phyloP scores from a whole-genome alignment of 1,140 invertebrate species.

The Neodiprion virginianus region DNA sequence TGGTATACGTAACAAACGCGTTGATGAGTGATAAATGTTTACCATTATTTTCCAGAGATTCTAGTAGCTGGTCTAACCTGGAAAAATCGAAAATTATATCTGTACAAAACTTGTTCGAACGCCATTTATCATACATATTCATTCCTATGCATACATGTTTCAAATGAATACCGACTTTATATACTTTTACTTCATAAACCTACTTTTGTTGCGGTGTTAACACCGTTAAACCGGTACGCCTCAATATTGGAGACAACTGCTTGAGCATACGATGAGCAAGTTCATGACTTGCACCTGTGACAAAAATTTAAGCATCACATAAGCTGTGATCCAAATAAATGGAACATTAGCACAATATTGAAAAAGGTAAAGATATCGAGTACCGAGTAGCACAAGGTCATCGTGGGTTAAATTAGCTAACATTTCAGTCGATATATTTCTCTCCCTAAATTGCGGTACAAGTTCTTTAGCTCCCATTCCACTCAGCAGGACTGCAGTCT shows the following conservation, averaged over 20 bases:
- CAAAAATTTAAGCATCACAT: neutral
- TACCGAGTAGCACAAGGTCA: constrained; percentile 42
- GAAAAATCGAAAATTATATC: constrained; percentile 23
- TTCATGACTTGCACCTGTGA: constrained; percentile 25
- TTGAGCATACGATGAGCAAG: constrained; percentile 24
- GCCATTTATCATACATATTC: too few relatives aligned
- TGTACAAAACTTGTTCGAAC: too few relatives aligned
- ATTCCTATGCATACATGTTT: too few relatives aligned
- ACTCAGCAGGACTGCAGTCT: constrained; percentile 33
- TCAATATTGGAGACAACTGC: constrained; percentile 23
- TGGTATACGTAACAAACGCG: constrained; percentile 31
- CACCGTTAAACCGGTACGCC: constrained; percentile 7
- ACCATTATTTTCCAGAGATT: constrained; percentile 32
- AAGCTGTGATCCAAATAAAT: constrained; percentile 5
- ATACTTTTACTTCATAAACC: too few relatives aligned
- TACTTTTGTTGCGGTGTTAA: constrained; percentile 30
- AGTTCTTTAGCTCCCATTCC: constrained; percentile 25
- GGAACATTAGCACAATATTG: neutral
- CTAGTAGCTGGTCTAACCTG: constrained; percentile 33
- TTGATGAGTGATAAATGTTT: constrained; percentile 33
- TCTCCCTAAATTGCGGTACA: constrained; percentile 27
- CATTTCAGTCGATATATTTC: constrained; percentile 38
- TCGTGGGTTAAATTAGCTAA: constrained; percentile 34
- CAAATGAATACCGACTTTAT: too few relatives aligned
- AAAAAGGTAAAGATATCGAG: neutral